Evolutionary conservation across 2,797 vertebrate species (phyloP).

Genomic region (Cyclura pinguis): DNA sequence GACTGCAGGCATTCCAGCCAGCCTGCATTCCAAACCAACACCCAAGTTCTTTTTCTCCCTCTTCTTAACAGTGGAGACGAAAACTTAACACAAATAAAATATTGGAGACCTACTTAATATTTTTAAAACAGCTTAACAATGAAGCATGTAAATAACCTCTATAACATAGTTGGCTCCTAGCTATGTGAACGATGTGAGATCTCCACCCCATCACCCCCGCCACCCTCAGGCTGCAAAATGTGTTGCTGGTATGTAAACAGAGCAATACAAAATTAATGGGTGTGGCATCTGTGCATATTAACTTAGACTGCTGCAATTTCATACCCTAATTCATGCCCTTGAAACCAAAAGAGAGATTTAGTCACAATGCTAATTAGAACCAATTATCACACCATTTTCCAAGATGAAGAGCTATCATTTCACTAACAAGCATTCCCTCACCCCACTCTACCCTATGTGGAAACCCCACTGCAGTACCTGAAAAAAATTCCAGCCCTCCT

Average conservation of each 20-base stretch:
- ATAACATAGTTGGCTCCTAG: slow-evolving; percentile 21
- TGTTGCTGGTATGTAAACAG: slow-evolving; percentile 35
- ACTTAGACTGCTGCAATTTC: slow-evolving; percentile 50
- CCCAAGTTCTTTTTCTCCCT: slow-evolving; percentile 9
- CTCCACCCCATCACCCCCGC: slow-evolving; percentile 1
- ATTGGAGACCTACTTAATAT: not conserved
- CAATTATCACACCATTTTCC: not conserved
- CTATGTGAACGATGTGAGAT: slow-evolving; percentile 19
- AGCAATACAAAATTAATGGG: slow-evolving; percentile 37
- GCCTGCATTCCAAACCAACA: slow-evolving; percentile 9
- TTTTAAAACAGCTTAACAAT: slow-evolving; percentile 15
- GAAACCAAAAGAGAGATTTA: slow-evolving; percentile 39
- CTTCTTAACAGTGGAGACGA: slow-evolving; percentile 10
- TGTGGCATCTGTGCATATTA: slow-evolving; percentile 28
- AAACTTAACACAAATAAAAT: not conserved
- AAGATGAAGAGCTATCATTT: slow-evolving; percentile 14
- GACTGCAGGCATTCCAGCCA: not conserved
- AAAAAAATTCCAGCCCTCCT: not conserved
- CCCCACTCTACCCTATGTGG: not conserved
- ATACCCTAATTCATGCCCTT: slow-evolving; percentile 36
- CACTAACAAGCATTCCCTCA: not conserved
- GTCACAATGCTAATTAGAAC: slow-evolving; percentile 36
- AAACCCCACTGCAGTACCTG: slow-evolving; percentile 15
- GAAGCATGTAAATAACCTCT: not conserved
- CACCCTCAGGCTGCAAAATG: slow-evolving; percentile 19